Percentiles rank a stretch among this genome's conserved stretches.
Conservation (phyloP, 1,140 invertebrate species). For the Amyelois transitella region DNA sequence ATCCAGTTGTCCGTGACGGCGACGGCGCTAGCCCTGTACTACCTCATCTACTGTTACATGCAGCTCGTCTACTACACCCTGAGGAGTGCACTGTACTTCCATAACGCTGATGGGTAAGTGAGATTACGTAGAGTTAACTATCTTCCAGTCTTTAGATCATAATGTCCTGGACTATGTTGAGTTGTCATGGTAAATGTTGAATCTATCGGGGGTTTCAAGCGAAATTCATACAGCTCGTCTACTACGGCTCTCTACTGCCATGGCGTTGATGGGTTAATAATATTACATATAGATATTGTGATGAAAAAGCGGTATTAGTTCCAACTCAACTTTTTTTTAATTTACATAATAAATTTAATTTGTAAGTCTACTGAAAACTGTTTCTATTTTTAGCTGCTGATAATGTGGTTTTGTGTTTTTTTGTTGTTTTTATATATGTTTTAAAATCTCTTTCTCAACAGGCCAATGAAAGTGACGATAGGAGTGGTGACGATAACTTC, state of each 20-base stretch:
- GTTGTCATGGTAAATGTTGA: too few relatives aligned
- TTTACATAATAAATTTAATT: too few relatives aligned
- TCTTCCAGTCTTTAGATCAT: too few relatives aligned
- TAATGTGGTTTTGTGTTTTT: too few relatives aligned
- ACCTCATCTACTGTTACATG: constrained; percentile 65
- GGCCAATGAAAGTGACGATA: constrained; percentile 57
- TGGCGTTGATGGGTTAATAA: constrained; percentile 53
- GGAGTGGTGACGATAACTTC: constrained; percentile 50
- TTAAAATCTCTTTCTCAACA: constrained; percentile 17
- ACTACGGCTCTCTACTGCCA: constrained; percentile 60
- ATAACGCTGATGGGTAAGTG: constrained; percentile 56
- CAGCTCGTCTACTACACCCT: constrained; percentile 57
- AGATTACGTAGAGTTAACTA: too few relatives aligned
- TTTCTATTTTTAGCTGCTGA: too few relatives aligned
- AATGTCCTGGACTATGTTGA: too few relatives aligned
- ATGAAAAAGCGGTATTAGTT: too few relatives aligned
- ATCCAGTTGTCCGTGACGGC: constrained; percentile 56
- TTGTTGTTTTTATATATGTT: neutral
- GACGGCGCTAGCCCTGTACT: constrained; percentile 53
- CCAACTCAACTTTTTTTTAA: too few relatives aligned
- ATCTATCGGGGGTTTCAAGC: too few relatives aligned
- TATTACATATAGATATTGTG: too few relatives aligned
- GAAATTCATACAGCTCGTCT: constrained; percentile 60
- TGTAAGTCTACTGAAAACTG: too few relatives aligned
- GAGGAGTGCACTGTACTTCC: constrained; percentile 52